Base-by-base conservation (phyloP, 1,140 invertebrate species). In the Xylocopa sonorina region DNA sequence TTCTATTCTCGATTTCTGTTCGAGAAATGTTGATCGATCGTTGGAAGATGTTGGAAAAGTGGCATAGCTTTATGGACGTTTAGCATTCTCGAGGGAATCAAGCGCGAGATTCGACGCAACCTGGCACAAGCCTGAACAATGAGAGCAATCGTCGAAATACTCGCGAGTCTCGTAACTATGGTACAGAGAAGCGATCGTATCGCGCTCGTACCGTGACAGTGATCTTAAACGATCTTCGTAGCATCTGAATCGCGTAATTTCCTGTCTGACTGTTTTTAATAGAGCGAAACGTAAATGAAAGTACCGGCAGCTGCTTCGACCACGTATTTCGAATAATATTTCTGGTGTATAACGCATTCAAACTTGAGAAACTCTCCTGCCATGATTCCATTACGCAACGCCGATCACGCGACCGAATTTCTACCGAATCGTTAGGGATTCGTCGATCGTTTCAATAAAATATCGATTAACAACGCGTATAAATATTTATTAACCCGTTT, bases 211-310 rank as follows among this genome's bases (percentile, higher is more conserved):
- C 46, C 18, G 46, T 66, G 63, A 66, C 46, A 48, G 27, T 48
- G 27, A 50, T 50, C 32, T 51, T 38, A 18, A 53, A 24, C 21
- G 66, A 51, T 68, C n/a, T 46, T 43, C 3, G 24, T 27, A 24
- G 66, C 18, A 68, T 68, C 21, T 24, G 18, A 68, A 32, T 68
- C 32, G n/a, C 18, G 14, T 27, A 38, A 50, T 43, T 64, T 64
- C 38, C 62, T 64, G 57, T 38, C 57, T 60, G 32, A 38, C 18
- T 60, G n/a, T 43, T 46, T n/a, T 43, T 60, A 60, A 60, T 38
- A 21, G 32, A 60, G 21, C 32, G 21, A 60, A n/a, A 21, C 41
- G 16, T 27, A 46, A 46, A 64, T 46, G 62, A 64, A 43, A 64
- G 41, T 46, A 14, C 21, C 18, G 9, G 3, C 21, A 41, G 34